phyloP scores from a whole-genome alignment of 2,797 vertebrate species.

The Xiphorhynchus erythropygius region DNA sequence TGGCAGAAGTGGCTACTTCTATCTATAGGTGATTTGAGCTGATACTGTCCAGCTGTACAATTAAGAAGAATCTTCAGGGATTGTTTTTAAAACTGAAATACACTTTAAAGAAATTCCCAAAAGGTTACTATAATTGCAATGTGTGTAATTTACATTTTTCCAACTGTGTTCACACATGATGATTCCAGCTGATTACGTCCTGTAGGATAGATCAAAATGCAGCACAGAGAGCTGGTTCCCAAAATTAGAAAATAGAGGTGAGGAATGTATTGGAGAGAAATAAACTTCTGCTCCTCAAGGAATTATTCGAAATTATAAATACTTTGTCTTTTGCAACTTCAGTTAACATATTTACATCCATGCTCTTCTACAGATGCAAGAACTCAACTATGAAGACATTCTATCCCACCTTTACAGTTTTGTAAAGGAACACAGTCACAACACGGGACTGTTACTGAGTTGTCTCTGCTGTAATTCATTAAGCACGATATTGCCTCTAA shows the following conservation, averaged over 20 bases:
- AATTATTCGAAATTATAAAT: neutral
- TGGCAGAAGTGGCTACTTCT: neutral
- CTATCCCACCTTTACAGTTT: neutral
- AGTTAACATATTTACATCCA: neutral
- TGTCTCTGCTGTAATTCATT: neutral
- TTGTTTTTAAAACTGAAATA: neutral
- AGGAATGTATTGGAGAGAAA: neutral
- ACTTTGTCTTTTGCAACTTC: neutral
- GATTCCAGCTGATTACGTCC: neutral
- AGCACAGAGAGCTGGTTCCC: neutral
- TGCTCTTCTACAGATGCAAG: neutral
- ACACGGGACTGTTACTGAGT: neutral
- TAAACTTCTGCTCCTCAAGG: neutral
- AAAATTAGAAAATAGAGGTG: neutral
- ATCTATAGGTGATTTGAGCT: neutral
- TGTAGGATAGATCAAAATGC: neutral
- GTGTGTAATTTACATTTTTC: neutral
- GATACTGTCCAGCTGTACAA: neutral
- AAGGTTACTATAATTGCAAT: neutral
- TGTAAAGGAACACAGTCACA: neutral
- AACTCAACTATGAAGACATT: neutral
- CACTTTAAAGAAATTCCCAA: neutral
- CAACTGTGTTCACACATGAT: neutral
- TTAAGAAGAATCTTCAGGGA: neutral
- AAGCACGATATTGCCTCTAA: neutral